Evolutionary conservation across 2,888 invertebrate species (phyloP).

Genomic region (Coremacera marginata): DNA sequence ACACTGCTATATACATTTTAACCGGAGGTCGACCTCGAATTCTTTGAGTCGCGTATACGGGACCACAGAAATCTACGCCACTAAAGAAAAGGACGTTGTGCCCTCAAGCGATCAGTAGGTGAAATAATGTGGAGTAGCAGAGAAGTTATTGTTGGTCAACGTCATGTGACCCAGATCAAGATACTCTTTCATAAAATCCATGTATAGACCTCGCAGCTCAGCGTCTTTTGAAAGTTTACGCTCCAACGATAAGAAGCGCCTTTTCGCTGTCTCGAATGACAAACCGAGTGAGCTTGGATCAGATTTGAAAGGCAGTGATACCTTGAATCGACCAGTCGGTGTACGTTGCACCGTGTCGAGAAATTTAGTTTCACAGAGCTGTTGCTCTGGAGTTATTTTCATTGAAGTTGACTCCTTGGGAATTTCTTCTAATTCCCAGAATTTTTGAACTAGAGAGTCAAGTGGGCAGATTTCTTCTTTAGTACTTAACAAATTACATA

Average conservation of each 20-base stretch:
- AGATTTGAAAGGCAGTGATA: too few species aligned
- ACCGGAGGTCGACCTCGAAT: neutral
- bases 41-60: neutral
- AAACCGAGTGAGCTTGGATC: neutral
- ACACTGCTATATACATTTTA: neutral
- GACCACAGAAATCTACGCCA: constrained; percentile 2
- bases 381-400: too few species aligned
- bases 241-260: neutral
- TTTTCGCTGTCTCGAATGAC: constrained; percentile 9
- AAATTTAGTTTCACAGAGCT: too few species aligned
- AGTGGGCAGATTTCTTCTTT: neutral
- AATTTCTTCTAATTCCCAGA: constrained; percentile 39
- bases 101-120: neutral
- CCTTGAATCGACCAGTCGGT: too few species aligned
- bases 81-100: neutral
- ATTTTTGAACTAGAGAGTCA: constrained; percentile 29
- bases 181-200: constrained; percentile 39
- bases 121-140: too few species aligned
- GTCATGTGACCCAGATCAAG: constrained; percentile 39
- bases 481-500: neutral
- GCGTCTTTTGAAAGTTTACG: neutral
- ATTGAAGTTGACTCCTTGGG: too few species aligned
- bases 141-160: constrained; percentile 4
- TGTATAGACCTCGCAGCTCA: neutral
- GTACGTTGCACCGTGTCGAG: too few species aligned